A percentile compares a stretch with the other conserved stretches of the same genome.
Evolutionary conservation across 1,140 invertebrate genomes (phyloP).

Genomic region (Penaeus chinensis): DNA sequence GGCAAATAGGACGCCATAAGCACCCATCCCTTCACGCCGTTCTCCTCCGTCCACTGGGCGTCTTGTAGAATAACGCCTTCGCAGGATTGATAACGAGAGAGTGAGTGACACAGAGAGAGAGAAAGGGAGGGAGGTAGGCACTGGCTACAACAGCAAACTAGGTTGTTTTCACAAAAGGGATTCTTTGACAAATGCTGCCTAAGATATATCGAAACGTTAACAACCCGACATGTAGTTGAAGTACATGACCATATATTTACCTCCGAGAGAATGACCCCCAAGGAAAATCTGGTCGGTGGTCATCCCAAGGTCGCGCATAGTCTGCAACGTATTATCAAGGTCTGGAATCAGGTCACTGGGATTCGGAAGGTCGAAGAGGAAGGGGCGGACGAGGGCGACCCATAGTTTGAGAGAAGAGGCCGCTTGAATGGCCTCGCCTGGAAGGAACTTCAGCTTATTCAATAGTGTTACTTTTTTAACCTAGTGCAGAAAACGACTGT

Average conservation of each 20-base stretch:
- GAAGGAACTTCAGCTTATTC: not conserved
- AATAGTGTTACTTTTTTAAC: too few relatives aligned
- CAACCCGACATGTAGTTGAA: not conserved
- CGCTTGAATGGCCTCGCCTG: slow-evolving; percentile 35
- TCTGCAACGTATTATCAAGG: slow-evolving; percentile 26
- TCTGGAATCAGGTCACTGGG: slow-evolving; percentile 23
- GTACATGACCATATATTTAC: not conserved
- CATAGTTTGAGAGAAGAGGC: slow-evolving; percentile 44
- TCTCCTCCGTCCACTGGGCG: slow-evolving; percentile 15
- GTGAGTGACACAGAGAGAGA: not conserved
- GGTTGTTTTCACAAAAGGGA: too few relatives aligned
- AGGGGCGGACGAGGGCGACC: slow-evolving; percentile 50
- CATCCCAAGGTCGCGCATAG: slow-evolving; percentile 44
- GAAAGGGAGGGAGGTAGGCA: too few relatives aligned
- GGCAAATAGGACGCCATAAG: slow-evolving; percentile 53
- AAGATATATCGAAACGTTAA: too few relatives aligned
- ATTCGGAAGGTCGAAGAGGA: slow-evolving; percentile 50
- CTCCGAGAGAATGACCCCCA: slow-evolving; percentile 47
- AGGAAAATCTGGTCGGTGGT: slow-evolving; percentile 15
- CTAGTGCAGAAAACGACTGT: too few relatives aligned
- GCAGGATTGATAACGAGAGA: not conserved
- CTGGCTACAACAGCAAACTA: too few relatives aligned
- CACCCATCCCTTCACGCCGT: slow-evolving; percentile 32
- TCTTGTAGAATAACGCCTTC: slow-evolving; percentile 39
- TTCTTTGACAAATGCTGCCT: too few relatives aligned